These are phyloP conservation scores for Eubasilissa splendida DNA, from an alignment of 2,888 invertebrate genomes.

Conservation along the genomic window DNA sequence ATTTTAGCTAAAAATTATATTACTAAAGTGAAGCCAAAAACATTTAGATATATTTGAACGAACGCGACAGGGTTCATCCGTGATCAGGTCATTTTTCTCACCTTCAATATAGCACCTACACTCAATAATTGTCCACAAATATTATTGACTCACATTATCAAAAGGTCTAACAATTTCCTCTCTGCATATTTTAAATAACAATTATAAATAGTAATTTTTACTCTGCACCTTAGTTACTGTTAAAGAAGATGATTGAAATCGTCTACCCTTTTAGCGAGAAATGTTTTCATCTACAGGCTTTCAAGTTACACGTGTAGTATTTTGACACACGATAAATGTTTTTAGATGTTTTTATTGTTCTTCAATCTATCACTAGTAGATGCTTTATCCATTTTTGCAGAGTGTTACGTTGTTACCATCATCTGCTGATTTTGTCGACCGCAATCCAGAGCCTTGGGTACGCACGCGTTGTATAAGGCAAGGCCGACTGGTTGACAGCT, in stretches of 20 bases:
- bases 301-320: not conserved
- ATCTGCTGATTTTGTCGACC: not conserved
- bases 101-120: too few species aligned
- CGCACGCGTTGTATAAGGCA: slow-evolving; percentile 43
- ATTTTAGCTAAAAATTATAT: too few species aligned
- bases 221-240: not conserved
- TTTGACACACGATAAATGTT: not conserved
- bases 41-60: too few species aligned
- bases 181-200: too few species aligned
- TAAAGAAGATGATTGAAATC: too few species aligned
- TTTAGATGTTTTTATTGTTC: not conserved
- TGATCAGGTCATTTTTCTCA: too few species aligned
- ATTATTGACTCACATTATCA: too few species aligned
- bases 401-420: not conserved
- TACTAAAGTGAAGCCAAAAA: too few species aligned
- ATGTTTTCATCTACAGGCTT: not conserved
- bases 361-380: too few species aligned
- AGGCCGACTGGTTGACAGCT: slow-evolving; percentile 47
- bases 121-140: too few species aligned
- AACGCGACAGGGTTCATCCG: too few species aligned
- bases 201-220: not conserved
- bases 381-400: not conserved
- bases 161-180: too few species aligned
- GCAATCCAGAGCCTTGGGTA: slow-evolving; percentile 22
- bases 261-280: slow-evolving; percentile 13